These are phyloP conservation scores for Crenuchus spilurus DNA, from an alignment of 2,797 vertebrate genomes.

Conservation along the genomic window DNA sequence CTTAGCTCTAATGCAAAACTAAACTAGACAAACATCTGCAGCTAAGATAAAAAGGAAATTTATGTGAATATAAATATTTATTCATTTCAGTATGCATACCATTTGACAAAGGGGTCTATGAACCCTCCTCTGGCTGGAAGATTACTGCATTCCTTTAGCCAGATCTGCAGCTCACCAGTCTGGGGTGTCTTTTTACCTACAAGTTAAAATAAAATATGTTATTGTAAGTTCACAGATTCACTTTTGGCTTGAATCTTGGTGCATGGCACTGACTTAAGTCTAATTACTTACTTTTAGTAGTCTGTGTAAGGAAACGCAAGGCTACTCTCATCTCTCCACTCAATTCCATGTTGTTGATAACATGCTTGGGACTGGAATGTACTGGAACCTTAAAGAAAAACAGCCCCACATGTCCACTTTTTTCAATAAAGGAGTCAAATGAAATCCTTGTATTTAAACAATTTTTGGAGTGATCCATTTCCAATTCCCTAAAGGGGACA, in stretches of 20 bases:
- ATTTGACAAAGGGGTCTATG: slow-evolving; percentile 94
- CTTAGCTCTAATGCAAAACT: too few relatives aligned
- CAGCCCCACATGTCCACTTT: too few relatives aligned
- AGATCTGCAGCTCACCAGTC: slow-evolving; percentile 90
- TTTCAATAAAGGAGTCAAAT: not conserved
- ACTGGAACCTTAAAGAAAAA: slow-evolving; percentile 62
- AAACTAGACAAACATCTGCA: too few relatives aligned
- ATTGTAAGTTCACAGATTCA: not conserved
- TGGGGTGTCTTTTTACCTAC: slow-evolving; percentile 75
- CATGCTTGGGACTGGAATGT: slow-evolving; percentile 56
- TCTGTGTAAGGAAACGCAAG: slow-evolving; percentile 84
- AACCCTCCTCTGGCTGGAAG: slow-evolving; percentile 81
- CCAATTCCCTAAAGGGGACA: too few relatives aligned
- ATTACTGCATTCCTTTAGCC: slow-evolving; percentile 92
- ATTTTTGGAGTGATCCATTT: too few relatives aligned
- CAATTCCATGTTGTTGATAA: slow-evolving; percentile 81
- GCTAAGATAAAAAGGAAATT: not conserved
- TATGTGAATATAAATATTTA: too few relatives aligned
- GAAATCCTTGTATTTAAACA: too few relatives aligned
- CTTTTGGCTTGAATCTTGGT: too few relatives aligned
- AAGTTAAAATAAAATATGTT: not conserved
- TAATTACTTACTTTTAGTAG: slow-evolving; percentile 74
- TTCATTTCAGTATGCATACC: slow-evolving; percentile 72
- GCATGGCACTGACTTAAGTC: not conserved
- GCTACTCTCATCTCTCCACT: slow-evolving; percentile 89